These are phyloP conservation scores for Mungos mungo DNA, from an alignment of 2,113 vertebrate species.

Conservation along the genomic window DNA sequence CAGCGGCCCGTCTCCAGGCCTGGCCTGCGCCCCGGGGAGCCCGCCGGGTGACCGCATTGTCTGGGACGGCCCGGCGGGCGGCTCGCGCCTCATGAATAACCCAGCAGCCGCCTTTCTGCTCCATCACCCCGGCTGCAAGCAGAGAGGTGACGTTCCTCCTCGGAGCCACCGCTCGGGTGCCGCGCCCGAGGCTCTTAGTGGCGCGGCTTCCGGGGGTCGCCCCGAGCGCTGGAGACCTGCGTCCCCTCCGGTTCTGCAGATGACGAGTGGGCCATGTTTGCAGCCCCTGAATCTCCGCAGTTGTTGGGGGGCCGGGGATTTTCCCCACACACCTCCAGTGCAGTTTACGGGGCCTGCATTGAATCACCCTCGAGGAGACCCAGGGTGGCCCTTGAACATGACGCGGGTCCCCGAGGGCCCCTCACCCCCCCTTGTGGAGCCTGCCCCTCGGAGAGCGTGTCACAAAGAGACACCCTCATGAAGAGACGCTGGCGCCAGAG, in stretches of 20 bases:
- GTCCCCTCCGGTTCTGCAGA: background rate
- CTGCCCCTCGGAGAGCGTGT: background rate
- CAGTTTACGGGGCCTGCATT: background rate
- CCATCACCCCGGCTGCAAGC: background rate
- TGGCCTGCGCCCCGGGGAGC: accelerated
- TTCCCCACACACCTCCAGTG: accelerated
- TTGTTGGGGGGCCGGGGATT: no score
- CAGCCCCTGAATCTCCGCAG: background rate
- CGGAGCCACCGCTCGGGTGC: accelerated
- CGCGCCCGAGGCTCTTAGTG: accelerated
- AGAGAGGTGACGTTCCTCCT: background rate
- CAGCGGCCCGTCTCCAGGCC: background rate
- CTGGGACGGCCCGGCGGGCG: background rate
- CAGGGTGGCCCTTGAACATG: accelerated
- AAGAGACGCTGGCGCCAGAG: no score
- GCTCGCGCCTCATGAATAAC: constrained; percentile 28
- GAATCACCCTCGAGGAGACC: no score
- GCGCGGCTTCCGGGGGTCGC: background rate
- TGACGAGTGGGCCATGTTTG: accelerated
- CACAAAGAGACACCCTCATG: no score
- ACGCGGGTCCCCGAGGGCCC: accelerated
- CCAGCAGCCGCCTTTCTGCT: background rate
- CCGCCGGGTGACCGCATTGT: background rate
- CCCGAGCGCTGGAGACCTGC: background rate
- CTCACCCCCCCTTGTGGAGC: background rate